These are phyloP conservation scores for Benthosema pterotum DNA, from an alignment of 2,797 vertebrate species.

Conservation along the genomic window DNA sequence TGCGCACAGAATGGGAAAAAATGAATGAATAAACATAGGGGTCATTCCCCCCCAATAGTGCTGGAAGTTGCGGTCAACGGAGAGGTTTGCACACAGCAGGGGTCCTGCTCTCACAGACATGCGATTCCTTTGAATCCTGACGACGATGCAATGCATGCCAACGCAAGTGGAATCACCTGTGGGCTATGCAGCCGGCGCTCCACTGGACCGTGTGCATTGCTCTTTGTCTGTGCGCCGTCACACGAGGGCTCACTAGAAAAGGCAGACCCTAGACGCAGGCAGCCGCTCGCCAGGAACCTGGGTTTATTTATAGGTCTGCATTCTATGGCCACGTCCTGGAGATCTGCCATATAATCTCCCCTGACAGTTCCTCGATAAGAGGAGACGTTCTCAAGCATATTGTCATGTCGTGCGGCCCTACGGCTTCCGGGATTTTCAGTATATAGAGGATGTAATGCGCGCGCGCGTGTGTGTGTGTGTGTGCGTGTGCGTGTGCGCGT, in stretches of 20 bases:
- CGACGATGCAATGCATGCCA: too few relatives aligned
- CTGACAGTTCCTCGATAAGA: constrained; percentile 2
- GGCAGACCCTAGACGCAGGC: background rate
- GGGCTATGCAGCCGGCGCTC: constrained; percentile 1
- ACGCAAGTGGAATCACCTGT: too few relatives aligned
- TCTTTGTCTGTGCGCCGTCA: constrained; percentile 24
- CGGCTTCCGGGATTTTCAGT: too few relatives aligned
- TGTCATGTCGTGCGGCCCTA: background rate
- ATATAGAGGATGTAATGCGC: background rate
- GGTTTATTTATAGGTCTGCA: constrained; percentile 2
- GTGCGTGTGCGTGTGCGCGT: background rate
- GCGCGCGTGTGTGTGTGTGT: background rate
- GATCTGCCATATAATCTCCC: background rate
- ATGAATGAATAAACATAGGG: too few relatives aligned
- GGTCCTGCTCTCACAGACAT: background rate
- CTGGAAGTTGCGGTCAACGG: background rate
- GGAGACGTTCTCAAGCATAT: too few relatives aligned
- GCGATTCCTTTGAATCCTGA: background rate
- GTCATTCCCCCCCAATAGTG: too few relatives aligned
- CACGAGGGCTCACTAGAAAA: constrained; percentile 11
- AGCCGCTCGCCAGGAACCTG: background rate
- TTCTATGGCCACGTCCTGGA: background rate
- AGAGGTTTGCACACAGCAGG: background rate
- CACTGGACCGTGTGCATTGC: constrained; percentile 7
- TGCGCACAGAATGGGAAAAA: too few relatives aligned